Evolutionary conservation across 2,113 vertebrate genomes (phyloP).

Genomic region (Calypte anna): DNA sequence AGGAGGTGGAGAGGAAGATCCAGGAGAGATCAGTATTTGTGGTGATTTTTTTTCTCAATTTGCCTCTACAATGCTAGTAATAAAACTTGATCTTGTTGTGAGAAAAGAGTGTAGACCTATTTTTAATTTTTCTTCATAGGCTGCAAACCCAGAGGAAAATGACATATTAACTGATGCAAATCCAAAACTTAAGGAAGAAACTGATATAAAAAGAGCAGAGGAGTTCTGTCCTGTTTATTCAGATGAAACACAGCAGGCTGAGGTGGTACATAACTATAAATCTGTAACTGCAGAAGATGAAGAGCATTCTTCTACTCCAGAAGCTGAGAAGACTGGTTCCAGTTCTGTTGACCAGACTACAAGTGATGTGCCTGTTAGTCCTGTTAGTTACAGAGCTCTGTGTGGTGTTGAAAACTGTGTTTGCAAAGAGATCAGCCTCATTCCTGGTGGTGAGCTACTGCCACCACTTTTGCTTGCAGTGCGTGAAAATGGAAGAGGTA

Average conservation of each 20-base stretch:
- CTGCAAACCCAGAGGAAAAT: conserved; percentile 29
- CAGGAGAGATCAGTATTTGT: not conserved
- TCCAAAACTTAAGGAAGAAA: conserved; percentile 37
- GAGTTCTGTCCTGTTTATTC: not conserved
- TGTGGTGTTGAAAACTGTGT: conserved; percentile 81
- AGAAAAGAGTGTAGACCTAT: not conserved
- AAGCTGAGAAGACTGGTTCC: not conserved
- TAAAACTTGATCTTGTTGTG: not conserved
- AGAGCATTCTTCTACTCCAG: conserved; percentile 15
- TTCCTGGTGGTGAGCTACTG: conserved; percentile 83
- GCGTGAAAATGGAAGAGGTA: conserved; percentile 84
- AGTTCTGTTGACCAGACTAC: not conserved
- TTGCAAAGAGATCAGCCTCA: conserved; percentile 77
- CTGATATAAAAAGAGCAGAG: not conserved
- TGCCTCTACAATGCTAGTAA: not conserved
- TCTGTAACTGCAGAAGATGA: not conserved
- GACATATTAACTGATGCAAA: not conserved
- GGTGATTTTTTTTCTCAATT: not conserved
- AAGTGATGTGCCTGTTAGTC: conserved; percentile 13
- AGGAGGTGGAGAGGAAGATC: not conserved
- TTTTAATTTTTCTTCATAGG: conserved; percentile 34
- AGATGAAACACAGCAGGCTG: conserved; percentile 16
- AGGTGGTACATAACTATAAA: not conserved
- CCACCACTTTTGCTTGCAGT: conserved; percentile 85
- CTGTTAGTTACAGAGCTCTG: conserved; percentile 82